phyloP scores from a whole-genome alignment of 2,888 invertebrate genomes.

The Epirrhoe alternata region DNA sequence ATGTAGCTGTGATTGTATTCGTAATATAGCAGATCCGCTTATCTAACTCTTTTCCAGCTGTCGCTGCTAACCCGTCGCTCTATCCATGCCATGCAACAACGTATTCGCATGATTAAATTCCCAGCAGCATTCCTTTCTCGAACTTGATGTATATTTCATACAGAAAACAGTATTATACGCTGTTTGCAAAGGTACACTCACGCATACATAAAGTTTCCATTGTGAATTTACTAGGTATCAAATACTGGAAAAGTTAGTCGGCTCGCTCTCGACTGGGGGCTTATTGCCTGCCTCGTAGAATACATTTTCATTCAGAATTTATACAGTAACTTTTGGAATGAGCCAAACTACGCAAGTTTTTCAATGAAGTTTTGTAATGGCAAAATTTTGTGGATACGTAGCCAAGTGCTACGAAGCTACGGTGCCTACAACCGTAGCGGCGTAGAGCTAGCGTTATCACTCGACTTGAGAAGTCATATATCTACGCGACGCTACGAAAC shows the following conservation, averaged over 20 bases:
- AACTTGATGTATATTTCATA: conserved; percentile 18
- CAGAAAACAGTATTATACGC: neutral
- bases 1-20: too few relatives aligned
- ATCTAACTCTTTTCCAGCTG: conserved; percentile 12
- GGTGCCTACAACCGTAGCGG: conserved; percentile 42
- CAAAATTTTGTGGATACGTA: conserved; percentile 41
- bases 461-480: conserved; percentile 3
- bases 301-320: conserved; percentile 56
- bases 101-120: conserved; percentile 16
- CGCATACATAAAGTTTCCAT: conserved; percentile 32
- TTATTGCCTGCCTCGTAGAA: conserved; percentile 55
- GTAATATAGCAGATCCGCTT: conserved; percentile 1
- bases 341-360: conserved; percentile 31
- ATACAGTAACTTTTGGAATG: conserved; percentile 46
- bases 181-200: conserved; percentile 23
- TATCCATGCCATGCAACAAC: neutral
- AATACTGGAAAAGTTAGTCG: conserved; percentile 40
- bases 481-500: neutral
- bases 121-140: conserved; percentile 14
- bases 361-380: conserved; percentile 33
- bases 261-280: conserved; percentile 47
- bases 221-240: conserved; percentile 39
- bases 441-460: conserved; percentile 14
- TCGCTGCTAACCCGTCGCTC: neutral
- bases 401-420: conserved; percentile 50